Base-by-base conservation (phyloP, 2,113 vertebrate species). In the Cyprinodon tularosa region DNA sequence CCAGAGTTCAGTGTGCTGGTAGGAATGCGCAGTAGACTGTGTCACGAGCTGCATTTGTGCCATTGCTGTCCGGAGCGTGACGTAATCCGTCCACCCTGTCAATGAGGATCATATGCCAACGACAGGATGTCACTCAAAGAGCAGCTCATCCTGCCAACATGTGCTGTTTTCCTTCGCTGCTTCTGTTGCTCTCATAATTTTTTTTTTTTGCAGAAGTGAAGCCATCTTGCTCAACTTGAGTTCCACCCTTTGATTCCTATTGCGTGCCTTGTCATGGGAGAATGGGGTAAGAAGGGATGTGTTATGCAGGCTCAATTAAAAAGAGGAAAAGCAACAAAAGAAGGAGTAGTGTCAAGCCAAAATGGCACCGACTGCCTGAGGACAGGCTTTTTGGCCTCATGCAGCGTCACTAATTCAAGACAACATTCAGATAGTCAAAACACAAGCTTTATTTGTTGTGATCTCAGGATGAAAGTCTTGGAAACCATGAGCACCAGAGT, bases 31-130 rank as follows among this genome's bases (percentile, higher is more conserved):
- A 88, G 81, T 89, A 86, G 85, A 78, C 86, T 87, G 77, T 89
- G 89, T 93, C 90, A 92, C 89, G 80, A 90, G 91, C 87, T 88
- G 82, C 86, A 82, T 90, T 81, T 81, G 84, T 91, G 88, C 84
- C 91, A 88, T 74, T 89, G 87, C 91, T 81, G 84, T 71, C 80
- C 63, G 14, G 72, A 84, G 86, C 71, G 86, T 89, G 87, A 92
- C 86, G 88, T 89, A 87, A 85, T 87, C 86, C 29, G 29, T 29
- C 29, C 50, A 4, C 76, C 79, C 74, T 76, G 82, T 90, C 88
- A 76, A 80, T 70, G 81, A 78, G 79, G 81, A 84, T 90, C 83
- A 89, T 84, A 85, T 84, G 88, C 71, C 65, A 22, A 9, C 45
- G 72, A 77, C 87, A 66, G 74, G 72, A 82, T 80, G 82, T 84